Conservation (phyloP, 2,888 invertebrate genomes). For the Rotaria macrura region DNA sequence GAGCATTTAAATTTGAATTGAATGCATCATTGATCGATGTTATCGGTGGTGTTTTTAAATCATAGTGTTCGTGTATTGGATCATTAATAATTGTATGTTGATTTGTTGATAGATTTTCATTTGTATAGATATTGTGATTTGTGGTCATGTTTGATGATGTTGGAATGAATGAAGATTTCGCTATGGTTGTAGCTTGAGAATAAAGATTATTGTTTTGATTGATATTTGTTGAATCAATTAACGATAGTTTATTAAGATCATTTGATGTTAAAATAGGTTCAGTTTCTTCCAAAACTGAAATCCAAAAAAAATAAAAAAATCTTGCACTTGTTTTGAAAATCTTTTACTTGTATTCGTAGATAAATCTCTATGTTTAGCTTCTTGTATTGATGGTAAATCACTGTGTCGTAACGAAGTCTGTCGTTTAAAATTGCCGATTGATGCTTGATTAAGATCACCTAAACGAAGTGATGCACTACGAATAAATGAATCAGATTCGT, state of each 20-base stretch:
- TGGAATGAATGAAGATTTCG: neutral
- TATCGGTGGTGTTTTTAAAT: neutral
- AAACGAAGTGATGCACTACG: conserved; percentile 21
- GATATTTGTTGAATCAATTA: neutral
- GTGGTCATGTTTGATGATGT: neutral
- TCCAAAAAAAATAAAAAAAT: neutral
- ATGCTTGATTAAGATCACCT: neutral
- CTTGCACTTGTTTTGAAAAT: neutral
- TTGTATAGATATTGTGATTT: neutral
- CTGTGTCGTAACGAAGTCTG: conserved; percentile 18
- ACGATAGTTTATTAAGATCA: neutral
- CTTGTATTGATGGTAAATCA: conserved; percentile 31
- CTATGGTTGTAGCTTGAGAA: neutral
- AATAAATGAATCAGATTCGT: neutral
- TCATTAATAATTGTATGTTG: neutral
- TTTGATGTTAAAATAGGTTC: neutral
- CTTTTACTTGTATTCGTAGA: neutral
- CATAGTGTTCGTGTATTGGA: neutral
- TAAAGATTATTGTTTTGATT: neutral
- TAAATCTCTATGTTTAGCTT: neutral
- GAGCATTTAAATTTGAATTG: neutral
- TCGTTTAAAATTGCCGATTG: conserved; percentile 23
- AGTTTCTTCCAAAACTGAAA: neutral
- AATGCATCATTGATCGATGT: neutral
- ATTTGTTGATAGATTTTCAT: neutral